These are phyloP conservation scores for Cerastis rubricosa DNA, from an alignment of 2,888 invertebrate genomes.

Conservation along the genomic window DNA sequence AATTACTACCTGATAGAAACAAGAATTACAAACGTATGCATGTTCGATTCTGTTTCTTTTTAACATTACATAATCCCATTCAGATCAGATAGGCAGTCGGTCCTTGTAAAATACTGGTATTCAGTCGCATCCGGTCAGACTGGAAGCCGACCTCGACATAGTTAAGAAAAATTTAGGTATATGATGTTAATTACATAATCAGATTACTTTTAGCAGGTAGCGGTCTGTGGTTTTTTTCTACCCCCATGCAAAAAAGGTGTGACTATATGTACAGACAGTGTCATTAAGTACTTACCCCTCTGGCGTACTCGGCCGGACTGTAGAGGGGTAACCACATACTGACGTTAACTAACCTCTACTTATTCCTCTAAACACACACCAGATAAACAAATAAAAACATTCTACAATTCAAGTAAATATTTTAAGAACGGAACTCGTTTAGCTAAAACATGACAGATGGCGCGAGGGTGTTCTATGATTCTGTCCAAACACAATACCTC, in stretches of 20 bases:
- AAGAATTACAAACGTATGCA: no score
- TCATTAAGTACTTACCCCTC: no score
- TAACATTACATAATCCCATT: no score
- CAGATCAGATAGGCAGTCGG: no score
- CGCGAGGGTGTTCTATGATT: conserved; percentile 72
- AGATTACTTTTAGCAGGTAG: not conserved
- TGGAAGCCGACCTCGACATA: no score
- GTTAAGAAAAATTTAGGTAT: no score
- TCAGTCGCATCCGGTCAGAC: no score
- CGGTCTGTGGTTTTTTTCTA: not conserved
- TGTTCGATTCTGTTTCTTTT: no score
- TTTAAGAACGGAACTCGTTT: conserved; percentile 68
- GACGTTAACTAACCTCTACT: conserved; percentile 33
- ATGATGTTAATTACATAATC: not conserved
- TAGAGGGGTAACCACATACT: no score
- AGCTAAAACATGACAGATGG: conserved; percentile 85
- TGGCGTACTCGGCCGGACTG: no score
- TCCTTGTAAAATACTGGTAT: no score
- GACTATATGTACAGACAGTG: no score
- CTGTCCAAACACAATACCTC: conserved; percentile 83
- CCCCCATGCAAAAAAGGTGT: not conserved
- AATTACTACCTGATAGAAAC: not conserved
- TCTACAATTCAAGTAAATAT: conserved; percentile 73
- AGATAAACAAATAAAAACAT: conserved; percentile 73
- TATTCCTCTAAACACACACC: conserved; percentile 54